Base-by-base conservation (phyloP, 2,888 invertebrate species). In the Troilus luridus region DNA sequence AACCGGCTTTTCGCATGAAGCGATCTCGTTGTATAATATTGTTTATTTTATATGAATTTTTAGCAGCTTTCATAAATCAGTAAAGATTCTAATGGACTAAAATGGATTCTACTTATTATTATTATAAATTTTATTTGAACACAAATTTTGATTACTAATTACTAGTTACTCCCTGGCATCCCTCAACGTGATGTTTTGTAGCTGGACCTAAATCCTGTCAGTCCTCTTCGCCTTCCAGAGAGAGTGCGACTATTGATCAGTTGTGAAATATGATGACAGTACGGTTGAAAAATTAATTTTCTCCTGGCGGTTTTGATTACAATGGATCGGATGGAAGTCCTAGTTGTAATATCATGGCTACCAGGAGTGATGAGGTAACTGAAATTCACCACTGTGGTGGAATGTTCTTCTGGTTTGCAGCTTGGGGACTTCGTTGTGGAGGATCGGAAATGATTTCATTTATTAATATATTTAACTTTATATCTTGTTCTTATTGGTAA, bases 211-310 rank as follows among this genome's bases (percentile, higher is more conserved):
- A 27, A 77, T 1, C 41, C 41, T 41, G 41, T 41, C 19, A 14
- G 14, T 17, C 21, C 81, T 8, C 10, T 21, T 81, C 67, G 19
- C 67, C 54, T 81, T 54, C 54, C 9, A 41, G 17, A 19, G 41
- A 81, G 1, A 41, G 54, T 54, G 54, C 41, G 81, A 56, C 10
- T 81, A 81, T 81, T 81, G 81, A 81, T 81, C 81, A 81, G 19
- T 54, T 24, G 81, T 54, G 81, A 81, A 54, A 81, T 81, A 81
- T 56, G 81, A 81, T 81, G 81, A 54, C 81, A 54, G 81, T 54
- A 81, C 81, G 54, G 81, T 81, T 81, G 81, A 81, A 81, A 81
- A 81, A 81, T 81, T 81, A 81, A 81, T 81, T 81, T 81, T 81
- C 54, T 54, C 21, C 54, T 12, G 27, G 81, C 54, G 81, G 54